A percentile compares a stretch with the other conserved stretches of the same genome.
Conservation (phyloP, 2,797 vertebrate genomes). For the Zalophus californianus region DNA sequence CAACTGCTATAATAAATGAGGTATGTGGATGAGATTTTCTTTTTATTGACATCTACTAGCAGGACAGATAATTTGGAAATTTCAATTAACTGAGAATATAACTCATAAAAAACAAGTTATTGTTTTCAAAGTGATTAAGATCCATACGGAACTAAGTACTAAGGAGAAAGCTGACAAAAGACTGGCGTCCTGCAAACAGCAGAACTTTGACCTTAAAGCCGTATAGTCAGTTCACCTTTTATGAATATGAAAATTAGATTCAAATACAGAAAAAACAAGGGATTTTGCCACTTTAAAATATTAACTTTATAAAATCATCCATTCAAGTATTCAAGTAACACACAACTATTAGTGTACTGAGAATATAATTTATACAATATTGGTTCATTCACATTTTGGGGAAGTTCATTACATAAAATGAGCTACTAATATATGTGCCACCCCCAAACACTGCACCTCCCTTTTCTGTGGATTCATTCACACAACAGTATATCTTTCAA, state of each 20-base stretch:
- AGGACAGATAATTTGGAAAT: neutral
- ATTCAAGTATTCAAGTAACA: neutral
- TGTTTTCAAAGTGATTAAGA: neutral
- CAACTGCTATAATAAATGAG: neutral
- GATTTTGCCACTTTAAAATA: neutral
- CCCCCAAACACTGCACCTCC: neutral
- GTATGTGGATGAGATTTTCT: neutral
- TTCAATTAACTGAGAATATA: neutral
- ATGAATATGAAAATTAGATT: neutral
- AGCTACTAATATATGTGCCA: neutral
- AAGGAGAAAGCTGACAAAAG: neutral
- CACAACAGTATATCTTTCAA: neutral
- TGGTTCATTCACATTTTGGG: neutral
- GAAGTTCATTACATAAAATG: neutral
- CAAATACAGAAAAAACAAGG: neutral
- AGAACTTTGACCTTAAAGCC: neutral
- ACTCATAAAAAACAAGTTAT: neutral
- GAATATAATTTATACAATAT: neutral
- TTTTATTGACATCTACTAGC: neutral
- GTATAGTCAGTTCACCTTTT: neutral
- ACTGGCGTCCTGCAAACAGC: rapidly evolving
- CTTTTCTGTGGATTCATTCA: neutral
- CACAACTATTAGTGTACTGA: neutral
- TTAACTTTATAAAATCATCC: neutral
- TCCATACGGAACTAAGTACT: neutral